Evolutionary conservation across 2,888 invertebrate species (phyloP), one percentile per base, ranked within the genome.

Genomic region (Chydorus sphaericus): DNA sequence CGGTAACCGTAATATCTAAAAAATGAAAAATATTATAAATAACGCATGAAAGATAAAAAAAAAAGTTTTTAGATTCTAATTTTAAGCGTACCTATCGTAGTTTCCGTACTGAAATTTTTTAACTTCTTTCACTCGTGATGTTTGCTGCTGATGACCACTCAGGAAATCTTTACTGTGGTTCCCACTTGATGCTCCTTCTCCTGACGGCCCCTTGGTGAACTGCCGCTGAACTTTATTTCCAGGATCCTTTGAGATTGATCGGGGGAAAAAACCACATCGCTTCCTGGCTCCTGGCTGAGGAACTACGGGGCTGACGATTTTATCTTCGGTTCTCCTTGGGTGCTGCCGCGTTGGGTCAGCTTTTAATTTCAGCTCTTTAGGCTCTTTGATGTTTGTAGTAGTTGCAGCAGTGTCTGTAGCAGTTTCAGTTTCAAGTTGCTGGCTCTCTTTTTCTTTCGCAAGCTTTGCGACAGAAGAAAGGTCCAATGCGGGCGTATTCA

Each of bases 31-130:
- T 2, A 44, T 57, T 6, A 48, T 23, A 33, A 20, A 10, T n/a
- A 38, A 36, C 16, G 28, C 8, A 18, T 18, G 18, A 3, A 7
- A 14, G 11, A 10, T 39, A n/a, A 8, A n/a, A 16, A 29, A 8
- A 44, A 26, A 20, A 1, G 7, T 18, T 16, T 14, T 3, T 23
- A 4, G 8, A 38, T 18, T 56, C 61, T 64, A 64, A 81, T 73
- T 26, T 2, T 18, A 6, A 18, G 44, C 20, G 23, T 44, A 44
- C 44, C 89, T 83, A 69, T 90, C 88, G 71, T 94, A 97, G 72
- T 98, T 98, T 57, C 98, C 97, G 74, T 85, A 93, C 66, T 89
- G 86, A 73, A 90, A 94, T 80, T 79, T 58, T 79, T 77, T 67
- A 85, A 82, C 68, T 85, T 85, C 23, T 79, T 31, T 57, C 18